Percentiles rank a stretch among this genome's conserved stretches.
Evolutionary conservation across 2,113 vertebrate genomes (phyloP).

Genomic region (Nesoenas mayeri): DNA sequence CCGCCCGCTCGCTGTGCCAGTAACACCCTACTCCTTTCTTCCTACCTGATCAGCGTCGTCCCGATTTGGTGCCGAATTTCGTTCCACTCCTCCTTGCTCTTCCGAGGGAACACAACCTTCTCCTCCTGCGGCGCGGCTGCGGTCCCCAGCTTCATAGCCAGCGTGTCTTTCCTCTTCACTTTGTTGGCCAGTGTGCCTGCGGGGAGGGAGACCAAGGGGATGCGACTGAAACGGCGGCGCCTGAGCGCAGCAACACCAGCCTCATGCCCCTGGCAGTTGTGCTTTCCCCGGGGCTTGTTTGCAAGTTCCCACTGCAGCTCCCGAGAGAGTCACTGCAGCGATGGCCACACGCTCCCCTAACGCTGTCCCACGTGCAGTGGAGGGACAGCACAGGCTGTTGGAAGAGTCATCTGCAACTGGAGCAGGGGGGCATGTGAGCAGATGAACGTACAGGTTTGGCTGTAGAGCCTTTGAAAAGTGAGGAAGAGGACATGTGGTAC

Average conservation of each 20-base stretch:
- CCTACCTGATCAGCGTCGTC: slow-evolving; percentile 88
- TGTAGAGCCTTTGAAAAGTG: not conserved
- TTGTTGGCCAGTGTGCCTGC: slow-evolving; percentile 90
- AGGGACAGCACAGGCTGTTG: not conserved
- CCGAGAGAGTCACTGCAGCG: not conserved
- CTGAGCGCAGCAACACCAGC: not conserved
- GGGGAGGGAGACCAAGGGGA: not conserved
- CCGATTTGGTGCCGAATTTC: slow-evolving; percentile 95
- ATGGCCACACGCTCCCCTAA: not conserved
- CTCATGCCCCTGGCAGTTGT: not conserved
- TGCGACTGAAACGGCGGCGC: not conserved
- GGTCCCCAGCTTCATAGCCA: slow-evolving; percentile 92
- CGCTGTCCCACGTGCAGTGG: not conserved
- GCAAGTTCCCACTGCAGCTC: not conserved
- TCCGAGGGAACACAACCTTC: slow-evolving; percentile 85
- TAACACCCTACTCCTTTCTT: not conserved
- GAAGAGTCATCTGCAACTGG: not conserved
- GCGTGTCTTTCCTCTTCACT: slow-evolving; percentile 94
- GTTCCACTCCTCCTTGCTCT: slow-evolving; percentile 96
- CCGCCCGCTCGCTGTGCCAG: rapidly evolving
- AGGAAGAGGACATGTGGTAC: not conserved
- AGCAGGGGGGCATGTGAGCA: not conserved
- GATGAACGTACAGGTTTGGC: not conserved
- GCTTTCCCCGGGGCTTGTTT: not conserved
- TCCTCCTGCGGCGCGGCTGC: slow-evolving; percentile 69